A percentile compares a stretch with the other conserved stretches of the same genome.
Evolutionary conservation across 2,113 vertebrate genomes (phyloP).

Genomic region (Thamnaconus septentrionalis): DNA sequence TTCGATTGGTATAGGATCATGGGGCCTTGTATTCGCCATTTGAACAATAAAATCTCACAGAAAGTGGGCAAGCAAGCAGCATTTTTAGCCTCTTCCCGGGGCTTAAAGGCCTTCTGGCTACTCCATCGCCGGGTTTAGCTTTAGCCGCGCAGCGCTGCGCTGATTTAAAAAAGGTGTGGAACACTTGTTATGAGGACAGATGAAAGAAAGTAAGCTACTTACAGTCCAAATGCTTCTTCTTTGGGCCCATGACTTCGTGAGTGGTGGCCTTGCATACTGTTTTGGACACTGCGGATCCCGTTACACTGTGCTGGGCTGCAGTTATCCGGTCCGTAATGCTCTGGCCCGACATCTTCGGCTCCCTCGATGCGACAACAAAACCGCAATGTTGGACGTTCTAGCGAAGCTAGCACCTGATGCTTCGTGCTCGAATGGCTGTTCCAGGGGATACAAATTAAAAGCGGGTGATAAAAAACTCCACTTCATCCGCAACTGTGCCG

Average conservation of each 20-base stretch:
- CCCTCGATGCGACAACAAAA: conserved; percentile 46
- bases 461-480: conserved; percentile 26
- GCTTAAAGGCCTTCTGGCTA: conserved; percentile 61
- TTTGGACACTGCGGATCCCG: conserved; percentile 94
- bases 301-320: conserved; percentile 97
- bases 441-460: background rate
- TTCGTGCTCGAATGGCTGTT: too few species aligned
- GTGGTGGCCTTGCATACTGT: conserved; percentile 98
- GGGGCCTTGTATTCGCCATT: conserved; percentile 15
- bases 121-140: conserved; percentile 36
- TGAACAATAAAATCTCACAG: conserved; percentile 41
- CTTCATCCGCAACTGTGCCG: conserved; percentile 45
- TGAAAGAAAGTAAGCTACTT: conserved; percentile 59
- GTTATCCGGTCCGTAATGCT: conserved; percentile 97
- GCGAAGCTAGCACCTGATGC: too few species aligned
- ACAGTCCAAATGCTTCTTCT: conserved; percentile 98
- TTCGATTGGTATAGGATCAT: background rate
- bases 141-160: conserved; percentile 15
- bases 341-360: conserved; percentile 92
- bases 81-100: conserved; percentile 36
- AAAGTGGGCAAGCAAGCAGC: conserved; percentile 38
- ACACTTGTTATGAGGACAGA: background rate
- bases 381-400: background rate
- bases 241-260: conserved; percentile 98
- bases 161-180: background rate